Evolutionary conservation across 2,888 invertebrate genomes (phyloP).

Genomic region (Rhogogaster chlorosoma): DNA sequence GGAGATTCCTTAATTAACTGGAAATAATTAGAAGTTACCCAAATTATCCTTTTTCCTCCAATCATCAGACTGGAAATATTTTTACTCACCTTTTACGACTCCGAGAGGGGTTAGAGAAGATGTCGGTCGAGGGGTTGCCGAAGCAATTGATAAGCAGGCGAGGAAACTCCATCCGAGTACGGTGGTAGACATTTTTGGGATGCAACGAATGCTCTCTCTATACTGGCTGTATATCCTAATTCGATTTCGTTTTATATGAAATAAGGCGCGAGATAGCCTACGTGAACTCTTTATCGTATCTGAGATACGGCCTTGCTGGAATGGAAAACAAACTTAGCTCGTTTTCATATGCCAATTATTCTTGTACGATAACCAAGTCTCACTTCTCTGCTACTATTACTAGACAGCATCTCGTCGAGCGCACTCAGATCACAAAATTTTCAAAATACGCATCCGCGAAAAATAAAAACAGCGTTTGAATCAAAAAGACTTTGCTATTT

Average conservation of each 20-base stretch:
- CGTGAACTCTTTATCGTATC: neutral
- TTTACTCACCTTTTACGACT: constrained; percentile 6
- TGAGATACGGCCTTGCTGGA: neutral
- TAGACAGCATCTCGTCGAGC: neutral
- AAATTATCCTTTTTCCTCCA: neutral
- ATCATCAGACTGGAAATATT: neutral
- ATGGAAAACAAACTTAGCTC: neutral
- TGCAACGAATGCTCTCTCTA: neutral
- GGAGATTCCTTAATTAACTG: neutral
- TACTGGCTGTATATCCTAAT: neutral
- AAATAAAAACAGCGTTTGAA: too few species aligned
- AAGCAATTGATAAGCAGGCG: neutral
- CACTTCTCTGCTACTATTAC: neutral
- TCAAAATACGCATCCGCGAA: neutral
- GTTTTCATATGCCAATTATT: neutral
- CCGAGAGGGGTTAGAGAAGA: neutral
- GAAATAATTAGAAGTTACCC: neutral
- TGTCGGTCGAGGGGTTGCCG: neutral
- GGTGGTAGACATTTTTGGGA: neutral
- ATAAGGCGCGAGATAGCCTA: neutral
- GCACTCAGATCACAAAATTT: neutral
- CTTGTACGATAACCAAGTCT: neutral
- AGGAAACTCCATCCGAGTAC: neutral
- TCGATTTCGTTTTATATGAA: neutral
- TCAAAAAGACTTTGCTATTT: too few species aligned